Percentiles rank a stretch among this genome's conserved stretches.
phyloP scores from a whole-genome alignment of 2,113 vertebrate genomes.

The Bagarius yarrelli region DNA sequence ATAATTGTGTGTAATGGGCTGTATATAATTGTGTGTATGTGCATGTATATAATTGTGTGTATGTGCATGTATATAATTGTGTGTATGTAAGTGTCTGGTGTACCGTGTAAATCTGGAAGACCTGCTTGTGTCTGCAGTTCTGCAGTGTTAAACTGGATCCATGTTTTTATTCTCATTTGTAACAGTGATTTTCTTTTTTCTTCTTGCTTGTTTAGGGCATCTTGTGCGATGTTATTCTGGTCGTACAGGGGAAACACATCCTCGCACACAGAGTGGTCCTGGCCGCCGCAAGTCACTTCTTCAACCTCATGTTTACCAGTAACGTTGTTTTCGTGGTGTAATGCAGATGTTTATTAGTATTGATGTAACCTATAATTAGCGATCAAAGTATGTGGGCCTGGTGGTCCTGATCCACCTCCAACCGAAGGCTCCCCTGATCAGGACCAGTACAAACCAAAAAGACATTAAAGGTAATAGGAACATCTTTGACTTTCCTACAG shows the following conservation, averaged over 20 bases:
- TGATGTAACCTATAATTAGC: background rate
- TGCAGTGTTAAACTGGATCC: no score
- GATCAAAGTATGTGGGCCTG: background rate
- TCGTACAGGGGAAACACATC: conserved; percentile 92
- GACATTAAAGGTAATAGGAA: background rate
- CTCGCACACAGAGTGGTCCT: conserved; percentile 92
- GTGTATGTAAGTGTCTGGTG: no score
- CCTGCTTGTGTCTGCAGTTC: no score
- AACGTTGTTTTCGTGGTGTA: conserved; percentile 57
- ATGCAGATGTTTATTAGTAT: background rate
- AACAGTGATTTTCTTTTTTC: background rate
- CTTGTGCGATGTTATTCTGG: conserved; percentile 90
- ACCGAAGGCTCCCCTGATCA: no score
- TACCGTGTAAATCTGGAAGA: no score
- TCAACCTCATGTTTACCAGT: conserved; percentile 99
- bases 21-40: no score
- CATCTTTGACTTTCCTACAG: conserved; percentile 63
- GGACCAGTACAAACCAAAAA: background rate
- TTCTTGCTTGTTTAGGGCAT: conserved; percentile 80
- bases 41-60: no score
- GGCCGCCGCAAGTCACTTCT: conserved; percentile 93
- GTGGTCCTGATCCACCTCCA: no score
- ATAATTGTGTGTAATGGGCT: no score
- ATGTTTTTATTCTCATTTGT: no score
- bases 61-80: no score